Evolutionary conservation across 2,113 vertebrate species (phyloP).

Genomic region (Illadopsis cleaveri): DNA sequence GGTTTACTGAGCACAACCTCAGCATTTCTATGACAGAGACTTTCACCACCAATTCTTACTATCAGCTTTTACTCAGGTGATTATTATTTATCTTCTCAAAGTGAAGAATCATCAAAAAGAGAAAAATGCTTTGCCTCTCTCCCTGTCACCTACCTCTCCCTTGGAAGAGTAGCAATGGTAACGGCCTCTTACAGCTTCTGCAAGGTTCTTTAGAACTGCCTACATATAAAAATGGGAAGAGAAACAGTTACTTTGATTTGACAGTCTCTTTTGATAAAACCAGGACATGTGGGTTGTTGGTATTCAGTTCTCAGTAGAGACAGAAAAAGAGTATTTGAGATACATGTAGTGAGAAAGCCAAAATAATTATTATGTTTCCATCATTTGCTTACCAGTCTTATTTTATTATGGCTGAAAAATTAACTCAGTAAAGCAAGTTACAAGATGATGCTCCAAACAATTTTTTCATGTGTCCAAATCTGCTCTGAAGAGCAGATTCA

Average conservation of each 20-base stretch:
- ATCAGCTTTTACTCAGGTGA: neutral
- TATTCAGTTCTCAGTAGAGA: neutral
- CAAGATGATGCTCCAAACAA: neutral
- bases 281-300: neutral
- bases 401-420: neutral
- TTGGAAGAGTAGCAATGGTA: slow-evolving; percentile 77
- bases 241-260: neutral
- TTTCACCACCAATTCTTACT: neutral
- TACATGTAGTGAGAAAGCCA: neutral
- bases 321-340: neutral
- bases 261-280: neutral
- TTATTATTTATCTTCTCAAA: neutral
- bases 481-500: neutral
- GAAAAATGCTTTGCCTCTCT: neutral
- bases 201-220: slow-evolving; percentile 73
- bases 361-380: neutral
- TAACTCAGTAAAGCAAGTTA: neutral
- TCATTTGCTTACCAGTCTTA: neutral
- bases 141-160: slow-evolving; percentile 65
- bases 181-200: slow-evolving; percentile 61
- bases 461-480: neutral
- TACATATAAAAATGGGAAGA: neutral
- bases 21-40: neutral
- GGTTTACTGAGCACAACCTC: neutral
- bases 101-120: neutral